Percentiles rank a stretch among this genome's conserved stretches.
phyloP scores from a whole-genome alignment of 2,113 vertebrate genomes.

The Chaetorhynchus papuensis region DNA sequence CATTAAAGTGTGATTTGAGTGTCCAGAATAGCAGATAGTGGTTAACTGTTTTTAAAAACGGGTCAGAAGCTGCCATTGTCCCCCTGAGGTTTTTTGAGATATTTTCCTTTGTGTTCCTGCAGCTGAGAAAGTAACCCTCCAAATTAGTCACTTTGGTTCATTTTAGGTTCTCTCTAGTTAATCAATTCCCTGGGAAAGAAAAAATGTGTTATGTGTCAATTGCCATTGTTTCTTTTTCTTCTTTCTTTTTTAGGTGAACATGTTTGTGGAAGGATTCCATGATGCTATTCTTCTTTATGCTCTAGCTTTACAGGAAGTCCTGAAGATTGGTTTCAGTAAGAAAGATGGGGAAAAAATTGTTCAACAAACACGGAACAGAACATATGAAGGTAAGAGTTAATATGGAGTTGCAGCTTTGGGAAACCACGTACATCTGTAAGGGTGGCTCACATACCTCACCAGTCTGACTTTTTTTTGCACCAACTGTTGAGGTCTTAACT shows the following conservation, averaged over 20 bases:
- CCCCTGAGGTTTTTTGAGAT: neutral
- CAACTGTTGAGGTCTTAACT: neutral
- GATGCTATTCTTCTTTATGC: slow-evolving; percentile 92
- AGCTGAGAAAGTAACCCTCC: neutral
- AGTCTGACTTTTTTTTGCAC: neutral
- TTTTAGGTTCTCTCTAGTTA: neutral
- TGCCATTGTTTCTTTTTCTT: neutral
- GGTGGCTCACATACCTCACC: neutral
- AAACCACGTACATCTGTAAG: neutral
- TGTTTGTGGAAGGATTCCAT: slow-evolving; percentile 98
- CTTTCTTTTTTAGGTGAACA: slow-evolving; percentile 84
- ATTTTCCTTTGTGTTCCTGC: neutral
- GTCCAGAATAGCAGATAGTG: neutral
- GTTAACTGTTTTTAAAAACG: neutral
- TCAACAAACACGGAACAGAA: slow-evolving; percentile 89
- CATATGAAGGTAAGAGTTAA: slow-evolving; percentile 88
- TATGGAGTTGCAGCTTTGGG: neutral
- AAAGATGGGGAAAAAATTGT: slow-evolving; percentile 89
- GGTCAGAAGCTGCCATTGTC: neutral
- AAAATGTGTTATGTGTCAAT: neutral
- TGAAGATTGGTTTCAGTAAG: slow-evolving; percentile 86
- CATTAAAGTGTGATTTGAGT: neutral
- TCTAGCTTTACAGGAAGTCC: slow-evolving; percentile 86
- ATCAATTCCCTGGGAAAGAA: neutral
- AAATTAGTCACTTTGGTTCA: neutral